These are phyloP conservation scores for Keiferia lycopersicella DNA, from an alignment of 2,888 invertebrate species.

Conservation along the genomic window DNA sequence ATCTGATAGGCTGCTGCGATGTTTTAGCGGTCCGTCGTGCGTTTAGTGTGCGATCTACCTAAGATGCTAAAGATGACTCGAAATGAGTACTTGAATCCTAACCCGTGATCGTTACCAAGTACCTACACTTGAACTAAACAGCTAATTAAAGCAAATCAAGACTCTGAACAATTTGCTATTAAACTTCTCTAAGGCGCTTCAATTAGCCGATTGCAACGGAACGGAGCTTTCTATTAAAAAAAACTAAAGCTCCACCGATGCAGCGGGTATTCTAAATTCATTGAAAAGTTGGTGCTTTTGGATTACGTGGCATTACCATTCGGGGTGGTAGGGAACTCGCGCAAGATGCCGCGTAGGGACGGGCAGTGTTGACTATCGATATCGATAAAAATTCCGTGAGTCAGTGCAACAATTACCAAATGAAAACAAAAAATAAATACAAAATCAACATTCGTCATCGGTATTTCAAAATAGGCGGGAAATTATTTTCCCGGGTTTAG, in stretches of 20 bases:
- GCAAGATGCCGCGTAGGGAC: slow-evolving; percentile 36
- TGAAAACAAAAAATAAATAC: too few relatives aligned
- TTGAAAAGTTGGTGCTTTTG: slow-evolving; percentile 55
- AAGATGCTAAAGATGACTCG: too few relatives aligned
- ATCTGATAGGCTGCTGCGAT: too few relatives aligned
- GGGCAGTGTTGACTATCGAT: slow-evolving; percentile 34
- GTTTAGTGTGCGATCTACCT: too few relatives aligned
- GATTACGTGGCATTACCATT: slow-evolving; percentile 58
- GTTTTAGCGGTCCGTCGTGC: too few relatives aligned
- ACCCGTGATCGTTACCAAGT: neutral
- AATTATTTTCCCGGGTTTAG: too few relatives aligned
- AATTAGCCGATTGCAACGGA: slow-evolving; percentile 34
- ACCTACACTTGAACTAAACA: neutral
- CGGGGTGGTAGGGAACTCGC: slow-evolving; percentile 46
- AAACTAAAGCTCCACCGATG: slow-evolving; percentile 41
- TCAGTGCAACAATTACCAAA: too few relatives aligned
- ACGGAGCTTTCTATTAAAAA: slow-evolving; percentile 30
- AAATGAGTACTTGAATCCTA: too few relatives aligned
- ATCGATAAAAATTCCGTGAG: slow-evolving; percentile 9
- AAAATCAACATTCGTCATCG: too few relatives aligned
- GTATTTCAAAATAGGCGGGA: too few relatives aligned
- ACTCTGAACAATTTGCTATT: slow-evolving; percentile 1
- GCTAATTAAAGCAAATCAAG: neutral
- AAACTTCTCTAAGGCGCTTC: slow-evolving; percentile 18
- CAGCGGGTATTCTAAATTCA: slow-evolving; percentile 55